Percentiles rank a stretch among this genome's conserved stretches.
Evolutionary conservation across 2,113 vertebrate species (phyloP).

Genomic region (Colossoma macropomum): DNA sequence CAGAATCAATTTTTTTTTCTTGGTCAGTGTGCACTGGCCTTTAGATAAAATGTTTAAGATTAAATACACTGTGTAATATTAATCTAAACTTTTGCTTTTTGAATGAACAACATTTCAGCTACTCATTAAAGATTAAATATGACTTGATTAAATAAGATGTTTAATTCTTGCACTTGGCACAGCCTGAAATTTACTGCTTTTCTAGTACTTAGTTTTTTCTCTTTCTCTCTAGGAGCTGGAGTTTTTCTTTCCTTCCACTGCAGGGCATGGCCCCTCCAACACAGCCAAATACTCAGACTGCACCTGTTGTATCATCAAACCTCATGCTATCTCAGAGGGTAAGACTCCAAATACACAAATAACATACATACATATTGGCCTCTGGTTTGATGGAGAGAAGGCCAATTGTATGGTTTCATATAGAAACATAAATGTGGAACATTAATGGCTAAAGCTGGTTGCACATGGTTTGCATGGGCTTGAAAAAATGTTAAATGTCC

Average conservation of each 20-base stretch:
- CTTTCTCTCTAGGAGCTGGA: conserved; percentile 85
- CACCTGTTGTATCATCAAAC: conserved; percentile 93
- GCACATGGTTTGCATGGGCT: not conserved
- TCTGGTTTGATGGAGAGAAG: not conserved
- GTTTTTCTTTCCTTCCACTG: conserved; percentile 92
- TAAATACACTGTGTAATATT: too few relatives aligned
- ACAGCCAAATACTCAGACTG: conserved; percentile 84
- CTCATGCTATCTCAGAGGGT: conserved; percentile 91
- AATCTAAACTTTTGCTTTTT: not conserved
- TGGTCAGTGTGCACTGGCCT: too few relatives aligned
- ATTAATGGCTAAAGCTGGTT: not conserved
- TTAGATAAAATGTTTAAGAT: not conserved
- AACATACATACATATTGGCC: not conserved
- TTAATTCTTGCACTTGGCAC: not conserved
- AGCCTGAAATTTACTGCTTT: not conserved
- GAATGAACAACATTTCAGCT: not conserved
- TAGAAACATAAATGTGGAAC: not conserved
- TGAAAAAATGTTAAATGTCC: too few relatives aligned
- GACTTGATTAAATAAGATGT: not conserved
- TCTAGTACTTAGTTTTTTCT: conserved; percentile 28
- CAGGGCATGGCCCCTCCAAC: conserved; percentile 84
- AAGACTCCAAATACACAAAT: conserved; percentile 21
- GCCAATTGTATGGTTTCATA: not conserved
- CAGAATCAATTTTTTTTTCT: too few relatives aligned
- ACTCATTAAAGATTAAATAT: not conserved